A percentile compares a stretch with the other conserved stretches of the same genome.
Evolutionary conservation across 2,797 vertebrate genomes (phyloP).

Genomic region (Numenius phaeopus): DNA sequence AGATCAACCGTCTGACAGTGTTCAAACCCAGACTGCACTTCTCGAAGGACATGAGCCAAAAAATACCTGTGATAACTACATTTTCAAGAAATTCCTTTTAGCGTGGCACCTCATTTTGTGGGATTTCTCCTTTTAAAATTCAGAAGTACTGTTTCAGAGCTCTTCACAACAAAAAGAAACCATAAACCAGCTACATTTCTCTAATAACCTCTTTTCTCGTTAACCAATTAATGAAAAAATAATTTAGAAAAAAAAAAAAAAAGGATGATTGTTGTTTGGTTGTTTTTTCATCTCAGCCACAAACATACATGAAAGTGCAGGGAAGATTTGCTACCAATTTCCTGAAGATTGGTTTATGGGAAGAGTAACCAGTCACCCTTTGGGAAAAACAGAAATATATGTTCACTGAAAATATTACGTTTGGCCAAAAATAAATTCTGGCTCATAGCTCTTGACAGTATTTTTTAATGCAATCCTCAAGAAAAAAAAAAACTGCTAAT

Average conservation of each 20-base stretch:
- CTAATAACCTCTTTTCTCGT: not conserved
- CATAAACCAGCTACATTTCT: not conserved
- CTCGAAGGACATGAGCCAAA: conserved; percentile 51
- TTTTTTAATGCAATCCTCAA: not conserved
- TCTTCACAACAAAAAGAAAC: not conserved
- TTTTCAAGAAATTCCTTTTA: not conserved
- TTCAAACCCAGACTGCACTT: conserved; percentile 52
- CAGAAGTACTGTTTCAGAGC: not conserved
- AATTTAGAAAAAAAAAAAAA: not conserved
- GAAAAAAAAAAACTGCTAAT: not conserved
- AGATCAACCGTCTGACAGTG: conserved; percentile 52
- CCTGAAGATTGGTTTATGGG: not conserved
- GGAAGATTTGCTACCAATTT: not conserved
- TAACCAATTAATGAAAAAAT: not conserved
- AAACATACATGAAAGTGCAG: not conserved
- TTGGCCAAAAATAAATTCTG: not conserved
- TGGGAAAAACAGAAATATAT: not conserved
- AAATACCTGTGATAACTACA: conserved; percentile 15
- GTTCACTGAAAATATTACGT: not conserved
- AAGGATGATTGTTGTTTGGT: not conserved
- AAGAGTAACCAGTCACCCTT: not conserved
- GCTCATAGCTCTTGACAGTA: not conserved
- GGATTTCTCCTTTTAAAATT: not conserved
- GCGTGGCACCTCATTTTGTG: not conserved
- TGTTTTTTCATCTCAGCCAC: not conserved